Base-by-base conservation (phyloP, 2,888 invertebrate genomes). In the Hermodice carunculata region DNA sequence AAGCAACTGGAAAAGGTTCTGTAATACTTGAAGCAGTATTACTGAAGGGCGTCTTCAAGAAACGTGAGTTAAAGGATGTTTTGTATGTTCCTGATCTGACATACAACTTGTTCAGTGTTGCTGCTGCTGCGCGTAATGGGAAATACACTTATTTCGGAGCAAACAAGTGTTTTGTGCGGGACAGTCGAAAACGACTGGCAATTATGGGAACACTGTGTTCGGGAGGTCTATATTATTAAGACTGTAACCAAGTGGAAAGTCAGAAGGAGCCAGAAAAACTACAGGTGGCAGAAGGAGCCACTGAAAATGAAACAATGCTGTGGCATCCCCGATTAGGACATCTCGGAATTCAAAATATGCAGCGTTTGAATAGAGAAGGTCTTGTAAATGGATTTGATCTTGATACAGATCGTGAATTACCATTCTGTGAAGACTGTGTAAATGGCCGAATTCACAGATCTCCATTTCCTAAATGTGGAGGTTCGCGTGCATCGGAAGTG, bases 91-190 rank as follows among this genome's bases (percentile, higher is more conserved):
- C 54, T 34, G 52, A 34, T 11, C 22, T 61, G 53, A 29, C 52
- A 26, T 61, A 29, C 43, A 61, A 61, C 22, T 26, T 61, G 32
- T 44, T 61, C 3, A 64, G 64, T 34, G 59, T 64, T 1, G 24
- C 58, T 8, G 56, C 37, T 19, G 26, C 56, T 43, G 31, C 14
- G 14, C 26, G 56, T 8, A 4, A 28, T 42, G 40, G 58, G 14
- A 34, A n/a, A n/a, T n/a, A n/a, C n/a, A n/a, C n/a, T n/a, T n/a
- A n/a, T n/a, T n/a, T n/a, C n/a, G n/a, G n/a, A n/a, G n/a, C n/a
- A n/a, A n/a, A n/a, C n/a, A n/a, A n/a, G n/a, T n/a, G n/a, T n/a
- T n/a, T n/a, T n/a, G n/a, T n/a, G n/a, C n/a, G n/a, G n/a, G n/a
- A n/a, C n/a, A n/a, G n/a, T n/a, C n/a, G n/a, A n/a, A n/a, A n/a